A percentile compares a stretch with the other conserved stretches of the same genome.
phyloP scores from a whole-genome alignment of 2,888 invertebrate genomes.

The Scotopteryx bipunctaria region DNA sequence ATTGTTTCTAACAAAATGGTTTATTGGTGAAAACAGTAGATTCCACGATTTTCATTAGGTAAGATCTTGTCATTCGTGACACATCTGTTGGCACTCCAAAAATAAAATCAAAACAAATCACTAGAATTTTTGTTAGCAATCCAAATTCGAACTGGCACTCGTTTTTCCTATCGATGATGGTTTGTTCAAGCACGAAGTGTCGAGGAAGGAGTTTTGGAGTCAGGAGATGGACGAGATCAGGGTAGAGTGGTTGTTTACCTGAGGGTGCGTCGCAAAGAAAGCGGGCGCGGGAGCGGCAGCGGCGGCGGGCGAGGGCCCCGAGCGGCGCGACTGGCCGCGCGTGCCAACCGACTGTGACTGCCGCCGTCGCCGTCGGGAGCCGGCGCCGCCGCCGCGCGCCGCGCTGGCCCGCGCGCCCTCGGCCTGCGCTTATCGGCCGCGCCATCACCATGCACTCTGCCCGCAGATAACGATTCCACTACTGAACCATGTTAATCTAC shows the following conservation, averaged over 20 bases:
- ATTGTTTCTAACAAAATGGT: no score
- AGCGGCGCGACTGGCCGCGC: constrained; percentile 76
- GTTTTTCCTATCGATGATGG: constrained; percentile 44
- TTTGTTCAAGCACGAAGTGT: constrained; percentile 51
- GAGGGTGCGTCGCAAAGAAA: constrained; percentile 55
- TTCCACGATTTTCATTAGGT: constrained; percentile 30
- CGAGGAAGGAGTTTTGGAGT: constrained; percentile 30
- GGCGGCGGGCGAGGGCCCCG: constrained; percentile 63
- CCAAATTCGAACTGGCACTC: constrained; percentile 57
- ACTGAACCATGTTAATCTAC: constrained; percentile 34
- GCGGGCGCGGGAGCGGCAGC: constrained; percentile 56
- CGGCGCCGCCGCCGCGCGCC: constrained; percentile 42
- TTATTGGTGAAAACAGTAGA: constrained; percentile 8
- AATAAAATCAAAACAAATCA: constrained; percentile 59
- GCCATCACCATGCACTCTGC: constrained; percentile 62
- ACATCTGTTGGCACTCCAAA: constrained; percentile 59
- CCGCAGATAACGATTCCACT: constrained; percentile 64
- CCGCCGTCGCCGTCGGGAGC: constrained; percentile 61
- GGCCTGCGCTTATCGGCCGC: constrained; percentile 72
- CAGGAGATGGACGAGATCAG: constrained; percentile 28
- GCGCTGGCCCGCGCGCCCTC: constrained; percentile 41
- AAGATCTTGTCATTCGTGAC: constrained; percentile 48
- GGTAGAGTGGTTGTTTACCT: constrained; percentile 66
- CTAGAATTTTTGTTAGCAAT: constrained; percentile 61
- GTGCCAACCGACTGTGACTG: constrained; percentile 75